phyloP scores from a whole-genome alignment of 2,797 vertebrate genomes.

The Phoebastria nigripes region DNA sequence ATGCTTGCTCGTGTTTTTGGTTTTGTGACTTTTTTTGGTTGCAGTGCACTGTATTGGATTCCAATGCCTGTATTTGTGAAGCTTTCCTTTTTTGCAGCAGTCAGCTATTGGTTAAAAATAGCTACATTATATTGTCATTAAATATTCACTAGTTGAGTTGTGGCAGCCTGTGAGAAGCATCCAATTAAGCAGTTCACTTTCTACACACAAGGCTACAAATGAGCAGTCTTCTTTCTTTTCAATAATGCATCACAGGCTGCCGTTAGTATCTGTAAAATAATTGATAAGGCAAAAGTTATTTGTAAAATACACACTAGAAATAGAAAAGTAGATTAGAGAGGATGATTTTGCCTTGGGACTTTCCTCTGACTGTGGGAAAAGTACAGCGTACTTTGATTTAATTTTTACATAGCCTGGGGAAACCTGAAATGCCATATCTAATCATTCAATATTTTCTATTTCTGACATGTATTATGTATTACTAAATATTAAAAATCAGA shows the following conservation, averaged over 20 bases:
- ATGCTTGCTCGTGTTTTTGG: accelerated
- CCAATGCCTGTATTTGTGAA: neutral
- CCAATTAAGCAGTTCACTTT: constrained; percentile 19
- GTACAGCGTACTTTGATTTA: neutral
- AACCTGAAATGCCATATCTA: neutral
- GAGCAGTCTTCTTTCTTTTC: constrained; percentile 10
- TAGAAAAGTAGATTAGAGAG: constrained; percentile 4
- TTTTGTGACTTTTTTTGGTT: neutral
- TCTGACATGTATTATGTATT: neutral
- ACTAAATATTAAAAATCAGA: neutral
- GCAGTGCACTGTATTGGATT: neutral
- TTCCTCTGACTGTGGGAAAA: neutral
- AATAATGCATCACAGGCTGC: constrained; percentile 24
- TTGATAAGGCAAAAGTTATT: constrained; percentile 40
- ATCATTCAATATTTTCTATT: constrained; percentile 9
- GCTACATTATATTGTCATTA: neutral
- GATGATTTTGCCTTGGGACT: constrained; percentile 9
- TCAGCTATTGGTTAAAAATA: constrained; percentile 40
- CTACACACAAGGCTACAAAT: constrained; percentile 12
- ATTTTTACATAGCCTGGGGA: neutral
- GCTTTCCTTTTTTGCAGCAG: neutral
- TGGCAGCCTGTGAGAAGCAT: constrained; percentile 6
- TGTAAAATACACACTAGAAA: constrained; percentile 34
- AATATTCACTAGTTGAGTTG: constrained; percentile 39
- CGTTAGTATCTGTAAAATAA: constrained; percentile 25